Conservation (phyloP, 2,113 vertebrate genomes). For the Miniopterus natalensis region DNA sequence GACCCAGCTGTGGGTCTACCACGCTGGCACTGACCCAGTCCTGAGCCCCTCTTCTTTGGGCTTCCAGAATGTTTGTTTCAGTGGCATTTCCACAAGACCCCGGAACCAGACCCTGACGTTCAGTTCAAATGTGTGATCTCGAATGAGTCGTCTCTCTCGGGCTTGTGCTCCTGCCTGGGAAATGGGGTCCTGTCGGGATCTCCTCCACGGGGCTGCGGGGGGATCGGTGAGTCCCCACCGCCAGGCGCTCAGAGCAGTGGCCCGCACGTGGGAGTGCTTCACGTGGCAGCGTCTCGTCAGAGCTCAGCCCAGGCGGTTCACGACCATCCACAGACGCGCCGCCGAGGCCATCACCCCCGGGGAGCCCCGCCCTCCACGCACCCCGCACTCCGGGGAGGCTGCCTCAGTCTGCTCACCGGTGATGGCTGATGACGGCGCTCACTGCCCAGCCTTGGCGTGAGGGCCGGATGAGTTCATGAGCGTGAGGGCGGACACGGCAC, state of each 20-base stretch:
- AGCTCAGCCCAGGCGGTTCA: not conserved
- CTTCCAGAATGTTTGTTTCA: not conserved
- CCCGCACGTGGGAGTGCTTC: not conserved
- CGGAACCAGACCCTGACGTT: not conserved
- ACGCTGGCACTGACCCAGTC: not conserved
- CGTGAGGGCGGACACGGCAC: not conserved
- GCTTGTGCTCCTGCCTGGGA: not conserved
- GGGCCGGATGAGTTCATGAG: not conserved
- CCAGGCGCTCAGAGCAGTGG: not conserved
- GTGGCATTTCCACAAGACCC: not conserved
- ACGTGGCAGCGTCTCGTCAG: not conserved
- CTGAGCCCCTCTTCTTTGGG: constrained; percentile 28
- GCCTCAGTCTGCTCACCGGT: constrained; percentile 12
- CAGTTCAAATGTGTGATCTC: not conserved
- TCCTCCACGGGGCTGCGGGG: not conserved
- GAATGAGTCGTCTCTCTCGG: not conserved
- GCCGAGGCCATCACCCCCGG: not conserved
- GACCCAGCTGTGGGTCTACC: not conserved
- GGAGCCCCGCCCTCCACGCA: not conserved
- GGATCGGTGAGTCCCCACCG: not conserved
- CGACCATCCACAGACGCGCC: not conserved
- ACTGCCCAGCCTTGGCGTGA: not conserved
- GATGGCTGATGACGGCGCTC: not conserved
- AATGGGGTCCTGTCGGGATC: not conserved
- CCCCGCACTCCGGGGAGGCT: not conserved